Conservation (phyloP, 2,888 invertebrate genomes). For the Eupithecia tripunctaria region DNA sequence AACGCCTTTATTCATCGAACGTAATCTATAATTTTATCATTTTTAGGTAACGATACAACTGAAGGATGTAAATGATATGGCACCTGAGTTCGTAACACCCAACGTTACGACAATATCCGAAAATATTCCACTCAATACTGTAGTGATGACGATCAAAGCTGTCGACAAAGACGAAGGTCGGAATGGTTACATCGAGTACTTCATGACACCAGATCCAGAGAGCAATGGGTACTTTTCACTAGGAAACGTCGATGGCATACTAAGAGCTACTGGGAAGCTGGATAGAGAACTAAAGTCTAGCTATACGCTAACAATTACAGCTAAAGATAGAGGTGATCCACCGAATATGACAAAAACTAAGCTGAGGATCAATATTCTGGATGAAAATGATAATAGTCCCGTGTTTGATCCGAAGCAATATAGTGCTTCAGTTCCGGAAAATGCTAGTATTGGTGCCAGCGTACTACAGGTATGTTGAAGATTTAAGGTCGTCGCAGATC, state of each 20-base stretch:
- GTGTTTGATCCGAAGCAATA: constrained; percentile 95
- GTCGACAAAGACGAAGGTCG: constrained; percentile 95
- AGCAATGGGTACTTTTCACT: constrained; percentile 90
- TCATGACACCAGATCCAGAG: constrained; percentile 87
- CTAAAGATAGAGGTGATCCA: constrained; percentile 94
- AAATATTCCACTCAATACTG: constrained; percentile 93
- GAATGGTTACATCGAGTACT: constrained; percentile 95
- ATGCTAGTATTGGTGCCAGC: constrained; percentile 96
- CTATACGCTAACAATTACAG: constrained; percentile 91
- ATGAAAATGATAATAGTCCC: constrained; percentile 96
- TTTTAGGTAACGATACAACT: constrained; percentile 92
- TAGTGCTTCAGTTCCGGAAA: constrained; percentile 95
- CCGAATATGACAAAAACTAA: constrained; percentile 88
- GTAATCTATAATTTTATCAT: background rate
- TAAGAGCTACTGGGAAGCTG: constrained; percentile 92
- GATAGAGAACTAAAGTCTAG: constrained; percentile 92
- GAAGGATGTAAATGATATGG: constrained; percentile 96
- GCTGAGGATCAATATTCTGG: constrained; percentile 90
- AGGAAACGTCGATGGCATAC: constrained; percentile 93
- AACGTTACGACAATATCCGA: constrained; percentile 92
- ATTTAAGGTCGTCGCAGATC: background rate
- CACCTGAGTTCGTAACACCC: constrained; percentile 92
- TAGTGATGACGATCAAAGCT: constrained; percentile 95
- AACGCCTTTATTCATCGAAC: background rate
- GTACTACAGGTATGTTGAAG: constrained; percentile 88